Evolutionary conservation across 2,113 vertebrate genomes (phyloP).

Genomic region (Nansenia antarctica): DNA sequence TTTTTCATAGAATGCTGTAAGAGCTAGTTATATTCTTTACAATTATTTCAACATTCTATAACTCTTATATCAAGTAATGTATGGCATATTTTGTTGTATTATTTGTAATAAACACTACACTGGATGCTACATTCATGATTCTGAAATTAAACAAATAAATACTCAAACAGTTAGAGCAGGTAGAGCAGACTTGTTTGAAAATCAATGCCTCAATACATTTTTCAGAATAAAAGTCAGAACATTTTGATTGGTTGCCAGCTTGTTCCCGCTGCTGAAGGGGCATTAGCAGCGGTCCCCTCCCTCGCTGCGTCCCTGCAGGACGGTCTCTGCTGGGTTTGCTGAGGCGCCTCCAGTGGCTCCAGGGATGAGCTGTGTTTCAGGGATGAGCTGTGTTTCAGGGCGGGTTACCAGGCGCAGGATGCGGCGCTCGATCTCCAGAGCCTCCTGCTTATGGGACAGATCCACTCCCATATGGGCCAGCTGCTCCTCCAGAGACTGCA

Average conservation of each 20-base stretch:
- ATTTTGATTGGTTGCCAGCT: too few relatives aligned
- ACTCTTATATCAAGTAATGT: neutral
- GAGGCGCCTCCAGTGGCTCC: neutral
- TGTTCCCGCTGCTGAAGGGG: too few relatives aligned
- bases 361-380: neutral
- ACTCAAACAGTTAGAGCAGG: too few relatives aligned
- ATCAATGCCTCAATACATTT: too few relatives aligned
- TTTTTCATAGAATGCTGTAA: neutral
- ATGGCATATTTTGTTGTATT: neutral
- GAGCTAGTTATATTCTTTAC: neutral
- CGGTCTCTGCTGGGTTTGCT: too few relatives aligned
- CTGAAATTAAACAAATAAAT: too few relatives aligned
- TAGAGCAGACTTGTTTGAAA: too few relatives aligned
- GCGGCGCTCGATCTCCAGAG: neutral
- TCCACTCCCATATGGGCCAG: constrained; percentile 71
- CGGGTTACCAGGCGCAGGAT: neutral
- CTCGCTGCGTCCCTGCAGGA: too few relatives aligned
- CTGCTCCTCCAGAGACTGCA: constrained; percentile 70
- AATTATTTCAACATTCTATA: neutral
- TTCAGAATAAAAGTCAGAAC: too few relatives aligned
- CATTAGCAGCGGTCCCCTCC: too few relatives aligned
- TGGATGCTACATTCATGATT: too few relatives aligned
- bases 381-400: neutral
- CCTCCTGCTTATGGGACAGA: constrained; percentile 55
- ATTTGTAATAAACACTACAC: neutral